phyloP scores from a whole-genome alignment of 2,797 vertebrate species.

The Tokudaia tokunoshimensis region DNA sequence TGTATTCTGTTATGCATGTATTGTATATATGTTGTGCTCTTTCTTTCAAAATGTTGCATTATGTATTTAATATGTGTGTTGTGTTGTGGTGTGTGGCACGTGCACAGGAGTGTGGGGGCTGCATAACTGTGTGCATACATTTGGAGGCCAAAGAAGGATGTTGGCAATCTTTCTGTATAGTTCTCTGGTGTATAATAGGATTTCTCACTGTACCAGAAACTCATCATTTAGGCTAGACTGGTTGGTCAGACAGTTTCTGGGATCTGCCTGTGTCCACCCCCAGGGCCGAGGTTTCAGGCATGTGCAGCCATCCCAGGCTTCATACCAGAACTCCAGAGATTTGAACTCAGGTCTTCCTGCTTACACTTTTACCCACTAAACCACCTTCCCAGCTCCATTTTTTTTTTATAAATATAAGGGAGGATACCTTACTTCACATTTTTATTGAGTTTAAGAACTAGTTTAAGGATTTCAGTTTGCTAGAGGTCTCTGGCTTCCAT shows the following conservation, averaged over 20 bases:
- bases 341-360: neutral
- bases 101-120: neutral
- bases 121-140: neutral
- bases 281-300: neutral
- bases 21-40: neutral
- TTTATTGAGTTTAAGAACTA: constrained; percentile 53
- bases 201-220: neutral
- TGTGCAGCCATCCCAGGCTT: neutral
- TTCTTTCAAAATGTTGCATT: neutral
- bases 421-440: neutral
- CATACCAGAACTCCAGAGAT: neutral
- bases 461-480: neutral
- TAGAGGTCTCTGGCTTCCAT: constrained; percentile 12
- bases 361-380: neutral
- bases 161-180: neutral
- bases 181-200: neutral
- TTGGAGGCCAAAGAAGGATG: neutral
- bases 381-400: neutral
- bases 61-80: neutral
- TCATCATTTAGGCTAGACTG: neutral
- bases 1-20: neutral
- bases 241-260: neutral
- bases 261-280: neutral
- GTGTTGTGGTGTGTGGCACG: neutral
- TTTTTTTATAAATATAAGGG: neutral